Percentiles rank a stretch among this genome's conserved stretches.
These are phyloP conservation scores for Notospermus geniculatus DNA, from an alignment of 1,140 invertebrate species.

Conservation along the genomic window DNA sequence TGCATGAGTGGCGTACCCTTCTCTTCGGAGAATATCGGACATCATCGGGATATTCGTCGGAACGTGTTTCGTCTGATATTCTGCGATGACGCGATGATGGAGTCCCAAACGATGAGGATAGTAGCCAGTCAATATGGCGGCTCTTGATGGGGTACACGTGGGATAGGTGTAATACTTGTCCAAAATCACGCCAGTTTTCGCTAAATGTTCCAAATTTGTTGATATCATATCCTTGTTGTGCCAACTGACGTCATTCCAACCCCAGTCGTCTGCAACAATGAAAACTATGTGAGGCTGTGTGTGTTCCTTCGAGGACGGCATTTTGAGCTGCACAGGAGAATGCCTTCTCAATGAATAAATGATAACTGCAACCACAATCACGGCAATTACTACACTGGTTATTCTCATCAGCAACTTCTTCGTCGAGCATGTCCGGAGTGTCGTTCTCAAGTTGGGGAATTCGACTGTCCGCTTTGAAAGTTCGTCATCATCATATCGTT, in stretches of 20 bases:
- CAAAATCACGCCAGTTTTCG: conserved; percentile 19
- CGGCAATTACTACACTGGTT: too few relatives aligned
- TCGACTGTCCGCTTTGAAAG: too few relatives aligned
- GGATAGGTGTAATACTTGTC: conserved; percentile 22
- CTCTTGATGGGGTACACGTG: conserved; percentile 19
- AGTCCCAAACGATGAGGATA: conserved; percentile 4
- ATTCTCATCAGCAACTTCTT: too few relatives aligned
- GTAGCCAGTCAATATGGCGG: neutral
- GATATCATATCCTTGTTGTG: conserved; percentile 47
- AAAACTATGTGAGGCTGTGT: conserved; percentile 8
- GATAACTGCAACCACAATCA: too few relatives aligned
- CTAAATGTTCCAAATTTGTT: conserved; percentile 24
- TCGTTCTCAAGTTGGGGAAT: too few relatives aligned
- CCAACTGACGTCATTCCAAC: conserved; percentile 29
- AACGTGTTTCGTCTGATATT: conserved; percentile 36
- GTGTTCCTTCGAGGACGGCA: too few relatives aligned
- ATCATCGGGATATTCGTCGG: conserved; percentile 45
- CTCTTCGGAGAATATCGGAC: conserved; percentile 38
- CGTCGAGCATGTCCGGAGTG: too few relatives aligned
- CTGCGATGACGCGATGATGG: conserved; percentile 40
- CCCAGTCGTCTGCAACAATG: conserved; percentile 13
- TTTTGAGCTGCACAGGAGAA: too few relatives aligned
- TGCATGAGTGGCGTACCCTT: conserved; percentile 44
- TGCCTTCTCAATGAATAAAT: too few relatives aligned
- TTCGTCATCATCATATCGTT: too few relatives aligned